A percentile compares a stretch with the other conserved stretches of the same genome.
Evolutionary conservation across 2,113 vertebrate species (phyloP).

Genomic region (Oenanthe melanoleuca): DNA sequence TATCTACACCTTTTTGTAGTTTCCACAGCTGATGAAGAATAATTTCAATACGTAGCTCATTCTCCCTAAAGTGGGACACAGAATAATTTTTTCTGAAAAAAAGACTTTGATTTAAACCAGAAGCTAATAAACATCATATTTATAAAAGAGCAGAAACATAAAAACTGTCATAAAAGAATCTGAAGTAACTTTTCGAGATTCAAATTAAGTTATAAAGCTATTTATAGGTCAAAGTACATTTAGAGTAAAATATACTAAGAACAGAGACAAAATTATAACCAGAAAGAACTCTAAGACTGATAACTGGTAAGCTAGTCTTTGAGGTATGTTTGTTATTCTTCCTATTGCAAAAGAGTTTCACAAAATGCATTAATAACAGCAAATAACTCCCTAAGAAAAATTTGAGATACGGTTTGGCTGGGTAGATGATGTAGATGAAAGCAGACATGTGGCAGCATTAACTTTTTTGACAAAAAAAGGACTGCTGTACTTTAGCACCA

Average conservation of each 20-base stretch:
- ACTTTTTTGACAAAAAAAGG: not conserved
- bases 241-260: not conserved
- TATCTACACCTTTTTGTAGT: not conserved
- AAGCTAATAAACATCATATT: not conserved
- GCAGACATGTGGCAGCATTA: not conserved
- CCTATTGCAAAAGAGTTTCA: not conserved
- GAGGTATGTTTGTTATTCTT: not conserved
- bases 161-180: not conserved
- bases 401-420: not conserved
- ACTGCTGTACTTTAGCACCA: not conserved
- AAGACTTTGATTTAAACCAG: not conserved
- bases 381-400: not conserved
- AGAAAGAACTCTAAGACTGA: not conserved
- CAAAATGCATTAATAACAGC: not conserved
- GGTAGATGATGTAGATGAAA: not conserved
- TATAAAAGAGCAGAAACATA: not conserved
- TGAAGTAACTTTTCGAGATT: not conserved
- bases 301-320: not conserved
- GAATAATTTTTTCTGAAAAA: not conserved
- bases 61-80: not conserved
- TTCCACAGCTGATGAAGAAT: not conserved
- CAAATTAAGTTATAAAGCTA: not conserved
- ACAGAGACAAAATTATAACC: not conserved
- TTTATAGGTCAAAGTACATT: not conserved
- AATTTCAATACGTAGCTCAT: not conserved